phyloP scores from a whole-genome alignment of 2,888 invertebrate genomes.

The Thymelicus sylvestris region DNA sequence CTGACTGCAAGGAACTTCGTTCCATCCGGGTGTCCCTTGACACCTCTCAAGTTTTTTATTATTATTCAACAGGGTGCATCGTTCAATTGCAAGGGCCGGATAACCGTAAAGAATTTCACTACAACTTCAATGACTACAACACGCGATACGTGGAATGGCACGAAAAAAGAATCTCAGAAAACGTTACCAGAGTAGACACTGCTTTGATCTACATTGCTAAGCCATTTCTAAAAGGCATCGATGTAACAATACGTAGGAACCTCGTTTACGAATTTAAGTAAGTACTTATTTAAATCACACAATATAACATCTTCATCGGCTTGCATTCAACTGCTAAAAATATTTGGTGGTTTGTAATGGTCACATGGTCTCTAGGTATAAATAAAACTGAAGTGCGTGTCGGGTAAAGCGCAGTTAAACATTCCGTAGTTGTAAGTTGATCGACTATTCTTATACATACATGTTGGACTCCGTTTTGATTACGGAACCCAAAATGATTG shows the following conservation, averaged over 20 bases:
- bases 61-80: slow-evolving; percentile 11
- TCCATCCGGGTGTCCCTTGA: no score
- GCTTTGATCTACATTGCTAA: slow-evolving; percentile 19
- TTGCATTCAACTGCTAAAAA: no score
- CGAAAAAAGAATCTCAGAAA: neutral
- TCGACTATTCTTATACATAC: no score
- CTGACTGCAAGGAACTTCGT: no score
- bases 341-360: no score
- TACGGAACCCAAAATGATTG: no score
- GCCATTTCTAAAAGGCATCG: slow-evolving; percentile 13
- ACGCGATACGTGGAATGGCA: slow-evolving; percentile 16
- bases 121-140: slow-evolving; percentile 1
- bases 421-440: no score
- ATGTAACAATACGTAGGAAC: slow-evolving; percentile 19
- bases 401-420: no score
- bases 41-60: neutral
- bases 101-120: slow-evolving; percentile 5
- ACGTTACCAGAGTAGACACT: neutral
- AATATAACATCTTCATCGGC: neutral
- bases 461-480: no score
- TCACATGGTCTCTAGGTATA: no score
- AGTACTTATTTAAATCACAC: slow-evolving; percentile 1
- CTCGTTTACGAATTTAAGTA: slow-evolving; percentile 26
- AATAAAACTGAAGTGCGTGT: no score
- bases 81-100: slow-evolving; percentile 5